phyloP scores from a whole-genome alignment of 2,888 invertebrate genomes.

The Julus scanicus region DNA sequence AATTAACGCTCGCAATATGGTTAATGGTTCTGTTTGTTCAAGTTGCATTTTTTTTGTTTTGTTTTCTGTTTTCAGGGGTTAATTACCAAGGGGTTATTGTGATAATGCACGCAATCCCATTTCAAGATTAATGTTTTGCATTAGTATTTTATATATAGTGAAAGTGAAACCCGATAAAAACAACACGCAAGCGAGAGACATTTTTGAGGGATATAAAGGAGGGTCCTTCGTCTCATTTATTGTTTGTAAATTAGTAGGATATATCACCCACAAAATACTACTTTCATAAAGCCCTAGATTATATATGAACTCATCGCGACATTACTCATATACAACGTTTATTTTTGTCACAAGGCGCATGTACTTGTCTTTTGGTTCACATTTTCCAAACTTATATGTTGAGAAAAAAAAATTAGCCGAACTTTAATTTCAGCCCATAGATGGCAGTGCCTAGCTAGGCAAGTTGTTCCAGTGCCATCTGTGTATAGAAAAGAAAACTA shows the following conservation, averaged over 20 bases:
- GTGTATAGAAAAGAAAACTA: no score
- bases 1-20: neutral
- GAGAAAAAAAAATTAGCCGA: no score
- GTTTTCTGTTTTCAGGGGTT: slow-evolving; percentile 22
- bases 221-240: neutral
- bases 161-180: neutral
- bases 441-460: no score
- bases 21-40: slow-evolving; percentile 28
- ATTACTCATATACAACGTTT: neutral
- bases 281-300: neutral
- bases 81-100: slow-evolving; percentile 27
- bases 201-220: neutral
- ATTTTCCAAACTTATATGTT: no score
- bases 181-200: neutral
- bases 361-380: no score
- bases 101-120: neutral
- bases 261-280: neutral
- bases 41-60: neutral
- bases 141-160: neutral
- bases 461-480: no score
- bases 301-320: no score
- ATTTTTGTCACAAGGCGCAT: no score
- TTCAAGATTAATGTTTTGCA: slow-evolving; percentile 33
- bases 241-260: neutral
- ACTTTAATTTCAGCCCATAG: no score